Conservation (phyloP, 2,888 invertebrate species). For the Lepetodrilus schrolli region DNA sequence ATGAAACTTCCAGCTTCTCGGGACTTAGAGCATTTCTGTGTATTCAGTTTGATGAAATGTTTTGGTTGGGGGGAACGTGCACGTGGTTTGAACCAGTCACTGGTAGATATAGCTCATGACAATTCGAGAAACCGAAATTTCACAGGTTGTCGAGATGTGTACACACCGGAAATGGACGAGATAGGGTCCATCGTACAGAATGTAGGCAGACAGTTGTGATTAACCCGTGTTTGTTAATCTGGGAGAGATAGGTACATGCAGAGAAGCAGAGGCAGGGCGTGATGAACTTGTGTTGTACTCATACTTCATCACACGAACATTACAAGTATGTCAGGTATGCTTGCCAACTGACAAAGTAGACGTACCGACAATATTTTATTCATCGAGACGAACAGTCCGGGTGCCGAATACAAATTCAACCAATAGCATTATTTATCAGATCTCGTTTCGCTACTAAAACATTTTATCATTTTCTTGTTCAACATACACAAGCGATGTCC, state of each 20-base stretch:
- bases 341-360: not conserved
- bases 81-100: not conserved
- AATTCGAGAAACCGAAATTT: not conserved
- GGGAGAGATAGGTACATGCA: conserved; percentile 20
- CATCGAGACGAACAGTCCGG: no score
- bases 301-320: not conserved
- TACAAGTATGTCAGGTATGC: not conserved
- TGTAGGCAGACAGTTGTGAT: not conserved
- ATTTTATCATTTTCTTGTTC: no score
- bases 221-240: conserved; percentile 9
- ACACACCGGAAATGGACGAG: conserved; percentile 26
- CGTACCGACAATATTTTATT: not conserved
- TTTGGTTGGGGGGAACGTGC: conserved; percentile 16
- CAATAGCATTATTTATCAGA: no score
- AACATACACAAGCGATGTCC: no score
- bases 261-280: not conserved
- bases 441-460: no score
- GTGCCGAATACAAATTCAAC: no score
- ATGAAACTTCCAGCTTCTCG: conserved; percentile 12
- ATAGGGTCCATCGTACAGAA: not conserved
- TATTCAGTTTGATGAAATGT: conserved; percentile 17
- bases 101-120: not conserved
- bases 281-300: not conserved
- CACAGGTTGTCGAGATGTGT: conserved; percentile 21
- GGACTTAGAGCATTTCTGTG: conserved; percentile 26